Percentiles rank a stretch among this genome's conserved stretches.
Conservation (phyloP, 2,888 invertebrate genomes). For the Clivina fossor region DNA sequence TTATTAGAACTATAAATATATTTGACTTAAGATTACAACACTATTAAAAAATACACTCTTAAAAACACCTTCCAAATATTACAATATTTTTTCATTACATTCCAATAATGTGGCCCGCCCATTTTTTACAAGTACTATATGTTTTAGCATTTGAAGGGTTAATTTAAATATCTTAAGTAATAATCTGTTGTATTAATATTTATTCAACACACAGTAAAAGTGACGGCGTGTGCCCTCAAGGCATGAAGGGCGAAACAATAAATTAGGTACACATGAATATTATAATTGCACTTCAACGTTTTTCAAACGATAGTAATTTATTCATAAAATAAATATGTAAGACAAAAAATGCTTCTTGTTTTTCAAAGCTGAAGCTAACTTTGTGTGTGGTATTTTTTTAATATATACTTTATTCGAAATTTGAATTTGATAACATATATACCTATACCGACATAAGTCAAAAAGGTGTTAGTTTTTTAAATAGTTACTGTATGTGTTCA, state of each 20-base stretch:
- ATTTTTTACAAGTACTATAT: conserved; percentile 2
- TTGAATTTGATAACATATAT: too few species aligned
- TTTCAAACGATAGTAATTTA: background rate
- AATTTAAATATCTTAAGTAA: conserved; percentile 9
- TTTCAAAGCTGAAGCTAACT: too few species aligned
- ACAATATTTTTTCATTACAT: background rate
- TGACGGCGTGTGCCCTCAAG: background rate
- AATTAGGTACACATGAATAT: conserved; percentile 1
- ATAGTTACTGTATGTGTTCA: too few species aligned
- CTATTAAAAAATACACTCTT: too few species aligned
- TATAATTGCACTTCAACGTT: background rate
- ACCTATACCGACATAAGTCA: too few species aligned
- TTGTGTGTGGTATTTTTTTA: too few species aligned
- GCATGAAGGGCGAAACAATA: background rate
- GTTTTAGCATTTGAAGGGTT: background rate
- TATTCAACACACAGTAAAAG: background rate
- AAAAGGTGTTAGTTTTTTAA: too few species aligned
- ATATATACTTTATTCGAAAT: too few species aligned
- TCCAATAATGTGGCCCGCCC: background rate
- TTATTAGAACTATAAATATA: too few species aligned
- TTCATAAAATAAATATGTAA: background rate
- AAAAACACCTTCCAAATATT: too few species aligned
- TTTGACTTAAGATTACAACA: too few species aligned
- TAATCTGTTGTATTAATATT: conserved; percentile 4
- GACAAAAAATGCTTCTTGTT: too few species aligned